Evolutionary conservation across 92 coral and sea anemone species (phyloP), one percentile per base, ranked within the genome.

Genomic region (Plumapathes pennacea): DNA sequence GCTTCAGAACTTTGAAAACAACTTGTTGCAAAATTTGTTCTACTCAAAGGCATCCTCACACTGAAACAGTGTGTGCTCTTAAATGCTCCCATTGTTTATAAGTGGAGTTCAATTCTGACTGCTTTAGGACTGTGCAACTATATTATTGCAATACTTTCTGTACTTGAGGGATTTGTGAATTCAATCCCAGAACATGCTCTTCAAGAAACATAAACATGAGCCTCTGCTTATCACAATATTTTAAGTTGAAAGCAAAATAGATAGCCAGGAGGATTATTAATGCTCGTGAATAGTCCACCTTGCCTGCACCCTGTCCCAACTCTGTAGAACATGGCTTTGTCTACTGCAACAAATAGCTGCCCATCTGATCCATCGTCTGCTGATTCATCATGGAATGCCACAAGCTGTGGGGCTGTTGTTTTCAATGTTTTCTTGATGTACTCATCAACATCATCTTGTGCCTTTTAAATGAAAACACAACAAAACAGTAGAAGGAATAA

Each of bases 371-470:
- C 15, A 23, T 30, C 38, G 0, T 49, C 40, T 11, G 7, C 15
- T 5, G 24, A n/a, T 20, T 6, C 22, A 0, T 34, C 50, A 4
- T 50, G 32, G 12, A 37, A 54, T 38, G 65, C 65, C 12, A 54
- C 34, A 4, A 66, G 34, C 37, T 29, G 32, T 14, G 65, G 25
- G 22, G 66, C 20, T 14, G 25, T 66, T 32, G 32, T 50, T 37
- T 48, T 48, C 6, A 43, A 47, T 64, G 49, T 33, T 10, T 51
- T 38, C n/a, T 66, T 66, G 11, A 66, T 26, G 5, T 30, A 51
- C 25, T 66, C 73, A 25, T 66, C 64, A 1, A 66, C 38, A 66
- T 66, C 73, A n/a, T n/a, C n/a, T n/a, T n/a, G n/a, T n/a, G n/a
- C n/a, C n/a, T n/a, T n/a, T n/a, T n/a, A n/a, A n/a, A n/a, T n/a